phyloP scores from a whole-genome alignment of 1,140 invertebrate species.

The Paralvinella palmiformis region DNA sequence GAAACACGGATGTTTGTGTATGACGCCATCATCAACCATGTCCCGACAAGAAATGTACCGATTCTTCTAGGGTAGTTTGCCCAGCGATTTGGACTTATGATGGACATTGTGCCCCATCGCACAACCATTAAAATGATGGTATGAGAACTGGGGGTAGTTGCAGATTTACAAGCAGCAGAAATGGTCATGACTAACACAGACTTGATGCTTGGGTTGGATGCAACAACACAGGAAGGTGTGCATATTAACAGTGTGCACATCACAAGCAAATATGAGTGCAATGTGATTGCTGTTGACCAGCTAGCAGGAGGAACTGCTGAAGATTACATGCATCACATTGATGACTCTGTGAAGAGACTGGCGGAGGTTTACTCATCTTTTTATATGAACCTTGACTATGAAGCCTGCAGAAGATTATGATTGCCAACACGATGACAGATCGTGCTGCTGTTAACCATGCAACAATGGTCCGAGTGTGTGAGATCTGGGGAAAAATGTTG shows the following conservation, averaged over 20 bases:
- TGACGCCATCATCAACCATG: too few species aligned
- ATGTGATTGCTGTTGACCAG: constrained; percentile 4
- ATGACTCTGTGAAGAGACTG: neutral
- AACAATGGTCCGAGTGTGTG: neutral
- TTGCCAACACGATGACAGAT: constrained; percentile 18
- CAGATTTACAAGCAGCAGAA: constrained; percentile 1
- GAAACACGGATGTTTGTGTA: too few species aligned
- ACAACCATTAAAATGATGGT: too few species aligned
- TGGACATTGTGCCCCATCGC: too few species aligned
- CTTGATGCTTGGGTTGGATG: constrained; percentile 1
- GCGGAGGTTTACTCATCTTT: neutral
- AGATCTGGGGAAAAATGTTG: constrained; percentile 4
- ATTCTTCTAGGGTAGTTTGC: too few species aligned
- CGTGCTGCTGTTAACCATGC: constrained; percentile 15
- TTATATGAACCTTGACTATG: neutral
- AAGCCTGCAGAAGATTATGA: constrained; percentile 3
- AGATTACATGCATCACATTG: constrained; percentile 7
- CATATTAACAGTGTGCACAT: constrained; percentile 9
- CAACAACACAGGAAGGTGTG: constrained; percentile 4
- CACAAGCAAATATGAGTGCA: neutral
- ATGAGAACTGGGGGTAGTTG: too few species aligned
- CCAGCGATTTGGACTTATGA: too few species aligned
- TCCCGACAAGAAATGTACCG: too few species aligned
- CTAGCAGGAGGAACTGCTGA: constrained; percentile 7
- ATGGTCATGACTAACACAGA: neutral